Percentiles rank a stretch among this genome's conserved stretches.
These are phyloP conservation scores for Hyla sarda DNA, from an alignment of 2,113 vertebrate species.

Conservation along the genomic window DNA sequence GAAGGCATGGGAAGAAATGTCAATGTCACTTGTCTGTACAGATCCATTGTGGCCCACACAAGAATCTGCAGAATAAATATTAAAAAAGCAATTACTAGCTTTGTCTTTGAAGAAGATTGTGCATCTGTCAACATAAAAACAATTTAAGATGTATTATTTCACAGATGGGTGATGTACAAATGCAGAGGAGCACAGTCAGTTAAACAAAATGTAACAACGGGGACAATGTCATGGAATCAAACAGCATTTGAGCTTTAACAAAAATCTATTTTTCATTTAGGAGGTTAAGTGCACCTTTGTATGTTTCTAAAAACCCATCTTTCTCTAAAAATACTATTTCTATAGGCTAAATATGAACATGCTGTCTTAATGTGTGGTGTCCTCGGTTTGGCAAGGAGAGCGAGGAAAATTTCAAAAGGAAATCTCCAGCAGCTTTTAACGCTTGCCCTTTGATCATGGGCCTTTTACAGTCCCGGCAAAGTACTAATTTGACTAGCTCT, in stretches of 20 bases:
- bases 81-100: slow-evolving; percentile 1
- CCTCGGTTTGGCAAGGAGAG: slow-evolving; percentile 63
- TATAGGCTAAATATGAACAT: slow-evolving; percentile 58
- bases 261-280: slow-evolving; percentile 62
- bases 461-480: slow-evolving; percentile 53
- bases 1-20: slow-evolving; percentile 59
- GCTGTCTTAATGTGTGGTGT: slow-evolving; percentile 59
- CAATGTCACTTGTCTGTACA: slow-evolving; percentile 53
- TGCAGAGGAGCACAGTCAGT: slow-evolving; percentile 61
- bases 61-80: slow-evolving; percentile 51
- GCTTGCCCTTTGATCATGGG: slow-evolving; percentile 58
- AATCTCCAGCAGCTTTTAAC: slow-evolving; percentile 61
- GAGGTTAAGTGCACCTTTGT: slow-evolving; percentile 61
- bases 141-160: slow-evolving; percentile 32
- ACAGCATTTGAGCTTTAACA: slow-evolving; percentile 49
- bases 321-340: slow-evolving; percentile 61
- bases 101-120: slow-evolving; percentile 15
- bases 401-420: slow-evolving; percentile 57
- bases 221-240: slow-evolving; percentile 62
- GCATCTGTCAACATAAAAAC: slow-evolving; percentile 36
- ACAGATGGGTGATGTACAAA: slow-evolving; percentile 32
- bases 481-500: slow-evolving; percentile 37
- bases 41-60: slow-evolving; percentile 53
- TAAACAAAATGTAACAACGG: slow-evolving; percentile 61
- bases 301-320: slow-evolving; percentile 29